Base-by-base conservation (phyloP, 2,888 invertebrate genomes). In the Cremastobaeus sp. region DNA sequence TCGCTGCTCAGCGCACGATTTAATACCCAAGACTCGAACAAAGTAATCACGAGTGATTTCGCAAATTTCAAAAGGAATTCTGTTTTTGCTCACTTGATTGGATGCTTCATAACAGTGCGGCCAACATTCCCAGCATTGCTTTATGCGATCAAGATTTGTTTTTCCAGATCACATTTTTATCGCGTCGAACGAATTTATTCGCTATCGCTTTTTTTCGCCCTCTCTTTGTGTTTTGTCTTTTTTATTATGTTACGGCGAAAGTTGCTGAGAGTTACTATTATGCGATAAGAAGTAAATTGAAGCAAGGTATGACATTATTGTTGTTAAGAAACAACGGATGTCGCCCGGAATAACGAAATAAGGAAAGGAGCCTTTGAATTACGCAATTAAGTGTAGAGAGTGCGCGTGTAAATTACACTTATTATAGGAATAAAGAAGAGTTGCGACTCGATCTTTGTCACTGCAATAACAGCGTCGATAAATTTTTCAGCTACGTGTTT, bases 401-500 rank as follows among this genome's bases (percentile, higher is more conserved):
- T 35, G 35, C n/a, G n/a, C n/a, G n/a, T n/a, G n/a, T 37, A 54
- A 54, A 39, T 25, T 54, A 25, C 21, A 28, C 17, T 54, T 54
- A 39, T 54, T 28, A 39, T 25, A 34, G n/a, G 17, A 37, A 39
- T 52, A 52, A 52, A 52, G 37, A 52, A 15, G 15, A 17, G 52
- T 11, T 25, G 37, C 37, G 35, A 52, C 37, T 52, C 37, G 52
- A 25, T 37, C 52, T 37, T 37, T 11, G 37, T 39, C 28, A 28
- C 25, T 28, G 28, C 28, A n/a, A 39, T 54, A 54, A 54, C 20
- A 37, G 12, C 39, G 21, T 54, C 28, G 25, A 17, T 54, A 54
- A 54, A 54, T 54, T 54, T 54, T 28, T 39, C 25, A 25, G 35
- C 35, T 50, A 50, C 35, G 18, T 32, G 47, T 30, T 50, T 21